Evolutionary conservation across 2,888 invertebrate species (phyloP).

Genomic region (Nomada fabriciana): DNA sequence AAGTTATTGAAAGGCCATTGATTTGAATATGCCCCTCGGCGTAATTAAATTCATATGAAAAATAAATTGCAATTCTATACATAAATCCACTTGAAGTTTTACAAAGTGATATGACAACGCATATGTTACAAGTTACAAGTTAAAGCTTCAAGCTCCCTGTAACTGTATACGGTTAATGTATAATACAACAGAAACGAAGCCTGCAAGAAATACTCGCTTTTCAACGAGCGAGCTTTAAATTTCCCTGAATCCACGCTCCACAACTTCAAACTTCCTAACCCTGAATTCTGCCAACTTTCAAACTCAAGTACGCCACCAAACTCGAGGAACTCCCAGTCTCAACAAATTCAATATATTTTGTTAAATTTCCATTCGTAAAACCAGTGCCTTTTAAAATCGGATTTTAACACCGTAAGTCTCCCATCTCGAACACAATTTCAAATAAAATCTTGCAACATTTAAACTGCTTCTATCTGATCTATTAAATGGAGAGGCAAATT

Average conservation of each 20-base stretch:
- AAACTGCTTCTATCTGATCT: not conserved
- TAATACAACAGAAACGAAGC: not conserved
- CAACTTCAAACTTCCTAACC: slow-evolving; percentile 16
- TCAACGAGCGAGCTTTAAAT: not conserved
- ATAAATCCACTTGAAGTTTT: too few relatives aligned
- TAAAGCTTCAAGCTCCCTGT: too few relatives aligned
- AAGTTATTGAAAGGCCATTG: too few relatives aligned
- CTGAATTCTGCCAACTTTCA: slow-evolving; percentile 25
- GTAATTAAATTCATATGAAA: too few relatives aligned
- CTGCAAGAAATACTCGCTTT: not conserved
- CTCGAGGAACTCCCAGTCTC: slow-evolving; percentile 9
- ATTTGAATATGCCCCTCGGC: too few relatives aligned
- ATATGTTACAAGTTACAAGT: too few relatives aligned
- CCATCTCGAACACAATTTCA: too few relatives aligned
- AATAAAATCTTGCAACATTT: too few relatives aligned
- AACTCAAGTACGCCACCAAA: not conserved
- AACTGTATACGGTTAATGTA: not conserved
- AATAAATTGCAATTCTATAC: too few relatives aligned
- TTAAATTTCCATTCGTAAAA: not conserved
- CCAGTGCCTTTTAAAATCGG: not conserved
- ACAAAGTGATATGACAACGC: too few relatives aligned
- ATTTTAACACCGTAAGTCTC: not conserved
- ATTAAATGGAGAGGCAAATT: not conserved
- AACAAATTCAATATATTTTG: not conserved
- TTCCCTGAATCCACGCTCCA: not conserved